phyloP scores from a whole-genome alignment of 2,113 vertebrate species.

The Ammodytes marinus region DNA sequence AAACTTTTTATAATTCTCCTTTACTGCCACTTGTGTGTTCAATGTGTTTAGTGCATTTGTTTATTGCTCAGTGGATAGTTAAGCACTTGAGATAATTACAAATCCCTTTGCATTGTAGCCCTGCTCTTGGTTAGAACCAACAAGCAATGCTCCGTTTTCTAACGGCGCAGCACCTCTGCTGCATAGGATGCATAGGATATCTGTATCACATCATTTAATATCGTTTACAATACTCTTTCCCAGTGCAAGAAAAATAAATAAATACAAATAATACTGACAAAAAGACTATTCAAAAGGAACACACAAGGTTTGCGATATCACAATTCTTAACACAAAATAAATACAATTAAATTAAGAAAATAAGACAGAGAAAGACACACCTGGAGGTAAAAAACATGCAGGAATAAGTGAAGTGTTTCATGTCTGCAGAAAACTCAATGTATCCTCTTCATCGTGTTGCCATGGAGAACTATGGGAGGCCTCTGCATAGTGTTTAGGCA shows the following conservation, averaged over 20 bases:
- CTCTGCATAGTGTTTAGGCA: slow-evolving; percentile 12
- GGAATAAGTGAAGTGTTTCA: slow-evolving; percentile 74
- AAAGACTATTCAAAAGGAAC: neutral
- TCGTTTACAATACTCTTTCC: neutral
- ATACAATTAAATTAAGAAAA: slow-evolving; percentile 29
- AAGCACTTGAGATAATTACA: slow-evolving; percentile 33
- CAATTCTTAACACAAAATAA: slow-evolving; percentile 36
- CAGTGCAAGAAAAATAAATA: slow-evolving; percentile 15
- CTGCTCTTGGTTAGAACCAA: slow-evolving; percentile 28
- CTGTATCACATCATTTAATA: slow-evolving; percentile 4
- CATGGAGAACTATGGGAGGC: slow-evolving; percentile 24
- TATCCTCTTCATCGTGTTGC: slow-evolving; percentile 53
- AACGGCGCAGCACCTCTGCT: neutral
- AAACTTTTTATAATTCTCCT: neutral
- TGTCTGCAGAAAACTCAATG: slow-evolving; percentile 27
- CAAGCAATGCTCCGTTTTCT: slow-evolving; percentile 27
- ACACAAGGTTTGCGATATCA: slow-evolving; percentile 23
- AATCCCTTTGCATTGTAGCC: slow-evolving; percentile 29
- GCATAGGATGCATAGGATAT: neutral
- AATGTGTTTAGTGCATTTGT: slow-evolving; percentile 43
- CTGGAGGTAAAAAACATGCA: slow-evolving; percentile 60
- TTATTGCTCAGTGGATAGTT: slow-evolving; percentile 26
- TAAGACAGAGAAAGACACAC: slow-evolving; percentile 1
- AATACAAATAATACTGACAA: slow-evolving; percentile 23
- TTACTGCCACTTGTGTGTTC: slow-evolving; percentile 39